Percentiles rank a stretch among this genome's conserved stretches.
phyloP scores from a whole-genome alignment of 1,140 invertebrate genomes.

The Caenorhabditis inopinata region DNA sequence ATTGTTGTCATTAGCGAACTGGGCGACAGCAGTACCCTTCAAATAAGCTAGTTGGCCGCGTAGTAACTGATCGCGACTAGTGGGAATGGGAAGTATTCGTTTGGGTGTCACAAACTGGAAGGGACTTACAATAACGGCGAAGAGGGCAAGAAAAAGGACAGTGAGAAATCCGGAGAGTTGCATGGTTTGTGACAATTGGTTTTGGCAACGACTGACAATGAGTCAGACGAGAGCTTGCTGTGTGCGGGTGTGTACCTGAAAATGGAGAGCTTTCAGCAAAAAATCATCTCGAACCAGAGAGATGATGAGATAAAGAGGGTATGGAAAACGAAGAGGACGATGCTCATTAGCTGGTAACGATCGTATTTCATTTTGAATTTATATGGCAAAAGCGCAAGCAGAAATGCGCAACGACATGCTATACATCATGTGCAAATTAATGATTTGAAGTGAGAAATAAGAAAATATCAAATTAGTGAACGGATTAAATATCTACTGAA shows the following conservation, averaged over 20 bases:
- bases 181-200: conserved; percentile 15
- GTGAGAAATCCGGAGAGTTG: conserved; percentile 1
- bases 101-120: conserved; percentile 13
- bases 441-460: neutral
- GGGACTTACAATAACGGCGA: conserved; percentile 37
- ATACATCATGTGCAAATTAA: neutral
- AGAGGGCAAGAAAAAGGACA: conserved; percentile 26
- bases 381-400: too few relatives aligned
- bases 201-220: conserved; percentile 13
- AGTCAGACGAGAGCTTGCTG: conserved; percentile 10
- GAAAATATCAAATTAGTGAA: neutral
- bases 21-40: conserved; percentile 26
- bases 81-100: conserved; percentile 20
- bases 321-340: neutral
- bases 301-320: neutral
- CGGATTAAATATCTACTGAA: too few relatives aligned
- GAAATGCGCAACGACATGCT: neutral
- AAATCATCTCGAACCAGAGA: neutral
- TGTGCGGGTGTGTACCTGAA: conserved; percentile 33
- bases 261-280: conserved; percentile 5
- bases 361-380: neutral
- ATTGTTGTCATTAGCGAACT: neutral
- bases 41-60: conserved; percentile 28
- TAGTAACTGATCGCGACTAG: conserved; percentile 21
- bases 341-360: conserved; percentile 16